Percentiles rank a stretch among this genome's conserved stretches.
phyloP scores from a whole-genome alignment of 2,113 vertebrate genomes.

The Lophochroa leadbeateri region DNA sequence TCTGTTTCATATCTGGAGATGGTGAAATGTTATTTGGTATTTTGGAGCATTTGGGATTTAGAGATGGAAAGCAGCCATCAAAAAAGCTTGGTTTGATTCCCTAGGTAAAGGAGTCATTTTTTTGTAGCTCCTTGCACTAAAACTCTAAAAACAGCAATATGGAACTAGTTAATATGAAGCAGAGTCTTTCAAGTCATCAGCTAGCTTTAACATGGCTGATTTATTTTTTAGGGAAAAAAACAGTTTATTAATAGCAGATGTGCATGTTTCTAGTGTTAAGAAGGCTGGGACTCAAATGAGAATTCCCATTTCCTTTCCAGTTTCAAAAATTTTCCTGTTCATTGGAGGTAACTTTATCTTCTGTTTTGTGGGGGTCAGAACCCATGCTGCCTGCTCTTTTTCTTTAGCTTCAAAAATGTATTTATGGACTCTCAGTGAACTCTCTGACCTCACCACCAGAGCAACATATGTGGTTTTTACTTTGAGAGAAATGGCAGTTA shows the following conservation, averaged over 20 bases:
- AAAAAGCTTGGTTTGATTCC: background rate
- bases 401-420: conserved; percentile 22
- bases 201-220: conserved; percentile 56
- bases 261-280: conserved; percentile 43
- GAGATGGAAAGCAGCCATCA: background rate
- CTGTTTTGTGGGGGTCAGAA: background rate
- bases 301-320: conserved; percentile 35
- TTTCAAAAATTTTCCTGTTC: background rate
- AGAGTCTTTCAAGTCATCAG: conserved; percentile 38
- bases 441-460: conserved; percentile 54
- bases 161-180: conserved; percentile 55
- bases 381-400: background rate
- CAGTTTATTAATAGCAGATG: conserved; percentile 75
- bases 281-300: conserved; percentile 42
- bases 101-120: background rate
- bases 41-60: background rate
- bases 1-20: background rate
- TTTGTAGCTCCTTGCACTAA: background rate
- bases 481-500: background rate
- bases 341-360: conserved; percentile 26
- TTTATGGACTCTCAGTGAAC: conserved; percentile 67
- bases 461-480: conserved; percentile 13
- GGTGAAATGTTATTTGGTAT: background rate
- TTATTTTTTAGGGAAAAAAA: conserved; percentile 25
- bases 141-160: background rate